Evolutionary conservation across 2,113 vertebrate species (phyloP), one percentile per base, ranked within the genome.

Genomic region (Brachyistius frenatus): DNA sequence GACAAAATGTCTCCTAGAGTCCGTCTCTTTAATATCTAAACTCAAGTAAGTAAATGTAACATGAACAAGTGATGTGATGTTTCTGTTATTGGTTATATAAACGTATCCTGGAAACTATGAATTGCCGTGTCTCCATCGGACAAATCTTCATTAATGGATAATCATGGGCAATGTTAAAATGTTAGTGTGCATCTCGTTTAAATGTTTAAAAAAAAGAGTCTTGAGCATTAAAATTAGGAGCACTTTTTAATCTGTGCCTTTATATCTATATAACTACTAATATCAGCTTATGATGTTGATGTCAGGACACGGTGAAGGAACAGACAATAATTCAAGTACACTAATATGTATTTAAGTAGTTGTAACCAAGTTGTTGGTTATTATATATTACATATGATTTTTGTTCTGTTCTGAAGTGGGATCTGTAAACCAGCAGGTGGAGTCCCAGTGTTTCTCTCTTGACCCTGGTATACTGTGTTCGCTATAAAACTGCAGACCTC

Each of bases 321-420:
- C 15, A 44, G 30, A 52, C 66, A 56, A 30, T n/a, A 6, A 56
- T 46, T 56, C 33, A 30, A 47, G 9, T 60, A 9, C 70, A 23
- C 23, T 23, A 23, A 23, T 69, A 11, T 86, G 57, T 80, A 66
- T 69, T 74, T 74, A 69, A 74, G 8, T 30, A 23, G 11, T 50
- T 23, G 1, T 23, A 23, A 23, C 23, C 23, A 23, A 23, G 23
- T 23, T 23, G 23, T 23, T 23, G 23, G 23, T 23, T 23, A 23
- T 23, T 23, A 23, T 23, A 23, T 23, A 23, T 23, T 23, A 23
- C 23, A 23, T 23, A 23, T 23, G 1, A 23, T 23, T 23, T 23
- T 23, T 23, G 3, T 8, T 41, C 39, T 41, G 6, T 41, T 41
- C 39, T 8, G 9, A 41, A 11, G 41, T 44, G 41, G 23, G 41